Evolutionary conservation across 2,113 vertebrate genomes (phyloP), one percentile per base, ranked within the genome.

Genomic region (Sminthopsis crassicaudata): DNA sequence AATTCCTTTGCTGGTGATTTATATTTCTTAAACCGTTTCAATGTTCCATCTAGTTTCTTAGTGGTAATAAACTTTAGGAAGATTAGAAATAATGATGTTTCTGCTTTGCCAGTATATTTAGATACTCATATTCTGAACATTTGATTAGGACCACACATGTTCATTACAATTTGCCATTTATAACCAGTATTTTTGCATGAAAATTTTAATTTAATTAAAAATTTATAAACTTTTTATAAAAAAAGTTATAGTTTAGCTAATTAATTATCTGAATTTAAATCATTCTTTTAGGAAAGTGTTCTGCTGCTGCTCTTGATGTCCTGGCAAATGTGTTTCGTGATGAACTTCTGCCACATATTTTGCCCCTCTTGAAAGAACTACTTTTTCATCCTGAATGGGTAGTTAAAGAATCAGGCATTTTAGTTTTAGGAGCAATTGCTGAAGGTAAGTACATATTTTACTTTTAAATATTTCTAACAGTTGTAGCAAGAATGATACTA

Each of bases 321-420:
- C 98, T 99, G 14, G 99, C 99, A 46, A 99, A 99, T 95, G 99
- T 99, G 96, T 99, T 99, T 98, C 99, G 99, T 92, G 99, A 99
- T 94, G 99, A 99, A 90, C 99, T 99, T 96, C 97, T 99, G 97
- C 99, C 99, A 89, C 99, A 99, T 98, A 99, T 99, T 96, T 98
- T 99, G 96, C 99, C 99, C 1, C 98, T 99, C 12, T 98, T 99
- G 97, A 99, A 99, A 98, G 99, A 99, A 97, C 98, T 99, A 93
- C 99, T 99, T 84, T 99, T 99, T 98, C 99, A 99, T 95, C 99
- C 98, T 0, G 99, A 99, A 57, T 99, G 99, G 99, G 99, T 99
- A 90, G 98, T 99, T 95, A 99, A 99, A 97, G 99, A 99, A 98
- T 99, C 99, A 3, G 99, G 99, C 97, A 99, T 99, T 97, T 98